Evolutionary conservation across 1,140 invertebrate species (phyloP), one percentile per base, ranked within the genome.

Genomic region (Drosophila nasuta): DNA sequence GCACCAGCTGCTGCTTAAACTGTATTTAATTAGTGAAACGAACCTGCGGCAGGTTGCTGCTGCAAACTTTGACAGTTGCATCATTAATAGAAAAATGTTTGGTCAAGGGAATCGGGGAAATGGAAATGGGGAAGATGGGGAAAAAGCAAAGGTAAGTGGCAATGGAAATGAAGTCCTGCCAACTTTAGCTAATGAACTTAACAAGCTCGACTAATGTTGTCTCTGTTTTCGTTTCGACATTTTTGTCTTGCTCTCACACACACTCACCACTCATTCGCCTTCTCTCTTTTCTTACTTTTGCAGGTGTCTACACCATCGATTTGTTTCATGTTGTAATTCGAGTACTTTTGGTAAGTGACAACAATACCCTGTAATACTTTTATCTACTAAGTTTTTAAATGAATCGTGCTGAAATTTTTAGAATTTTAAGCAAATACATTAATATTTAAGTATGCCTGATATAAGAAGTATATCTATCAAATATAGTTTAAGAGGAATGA

Each of bases 291-390:
- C 33, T 33, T 5, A 25, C 45, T 28, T 52, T 79, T 87, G 5
- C 83, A 87, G 82, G 82, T 87, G 82, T 87, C 82, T 68, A 70
- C 83, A 73, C 76, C 80, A 82, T 88, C 76, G 82, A 82, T 72
- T 77, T 82, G 62, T 87, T 87, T 87, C 79, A 87, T 87, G 82
- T 87, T 87, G 83, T 87, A 87, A 87, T 82, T 87, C 79, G 80
- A 80, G 80, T 73, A 88, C 73, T 87, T 87, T 87, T 54, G 83
- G 82, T 87, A 82, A 87, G 83, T 87, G 65, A 25, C 41, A 46
- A 33, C n/a, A 51, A 11, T n/a, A 33, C 7, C 30, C 45, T 49
- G 4, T 28, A 48, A 8, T 30, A 52, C 8, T 41, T 41, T 33
- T 25, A 3, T 25, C 3, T 25, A 25, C 3, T 25, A 25, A 25